These are phyloP conservation scores for Lerema accius DNA, from an alignment of 1,140 invertebrate species.

Conservation along the genomic window DNA sequence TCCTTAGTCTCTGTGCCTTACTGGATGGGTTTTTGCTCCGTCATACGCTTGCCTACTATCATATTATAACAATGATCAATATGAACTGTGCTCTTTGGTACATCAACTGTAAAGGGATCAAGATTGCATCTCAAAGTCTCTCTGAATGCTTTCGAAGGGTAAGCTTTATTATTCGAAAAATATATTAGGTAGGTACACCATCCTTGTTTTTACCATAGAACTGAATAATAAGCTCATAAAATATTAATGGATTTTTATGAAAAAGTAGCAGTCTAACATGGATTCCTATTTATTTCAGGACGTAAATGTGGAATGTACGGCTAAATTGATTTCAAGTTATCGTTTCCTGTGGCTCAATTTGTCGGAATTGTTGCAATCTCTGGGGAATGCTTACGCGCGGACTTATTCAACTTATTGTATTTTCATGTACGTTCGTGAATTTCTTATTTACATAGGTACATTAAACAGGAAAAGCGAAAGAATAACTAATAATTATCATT, in stretches of 20 bases:
- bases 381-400: constrained; percentile 85
- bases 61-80: constrained; percentile 86
- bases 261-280: neutral
- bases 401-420: constrained; percentile 85
- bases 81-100: constrained; percentile 87
- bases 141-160: constrained; percentile 80
- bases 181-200: too few species aligned
- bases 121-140: constrained; percentile 82
- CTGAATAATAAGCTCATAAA: too few species aligned
- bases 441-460: neutral
- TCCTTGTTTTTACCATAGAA: too few species aligned
- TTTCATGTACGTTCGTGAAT: constrained; percentile 81
- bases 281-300: constrained; percentile 70
- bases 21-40: constrained; percentile 84
- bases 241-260: too few species aligned
- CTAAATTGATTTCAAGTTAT: constrained; percentile 83
- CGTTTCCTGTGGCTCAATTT: constrained; percentile 84
- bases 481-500: too few species aligned
- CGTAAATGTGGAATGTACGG: constrained; percentile 78
- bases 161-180: constrained; percentile 32
- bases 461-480: too few species aligned
- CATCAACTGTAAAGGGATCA: constrained; percentile 85
- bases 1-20: constrained; percentile 82
- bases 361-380: constrained; percentile 83
- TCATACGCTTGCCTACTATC: constrained; percentile 84